phyloP scores from a whole-genome alignment of 2,797 vertebrate genomes.

The Avahi laniger region DNA sequence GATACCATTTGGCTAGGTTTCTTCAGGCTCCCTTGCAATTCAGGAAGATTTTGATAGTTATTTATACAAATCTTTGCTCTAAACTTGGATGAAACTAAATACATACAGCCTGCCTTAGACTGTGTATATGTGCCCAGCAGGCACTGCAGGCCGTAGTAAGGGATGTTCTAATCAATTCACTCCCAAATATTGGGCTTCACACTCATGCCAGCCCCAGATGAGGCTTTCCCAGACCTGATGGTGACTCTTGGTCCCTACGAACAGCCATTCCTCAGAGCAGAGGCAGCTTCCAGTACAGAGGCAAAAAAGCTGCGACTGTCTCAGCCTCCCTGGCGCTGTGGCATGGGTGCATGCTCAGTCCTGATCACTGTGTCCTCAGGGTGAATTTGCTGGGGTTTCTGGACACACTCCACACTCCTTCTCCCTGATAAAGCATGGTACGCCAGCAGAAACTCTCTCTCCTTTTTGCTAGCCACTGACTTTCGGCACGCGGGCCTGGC shows the following conservation, averaged over 20 bases:
- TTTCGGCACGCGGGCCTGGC: neutral
- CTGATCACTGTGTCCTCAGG: neutral
- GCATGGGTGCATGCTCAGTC: neutral
- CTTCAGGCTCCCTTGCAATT: neutral
- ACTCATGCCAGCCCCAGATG: neutral
- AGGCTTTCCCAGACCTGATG: neutral
- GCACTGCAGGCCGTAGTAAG: neutral
- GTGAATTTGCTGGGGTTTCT: neutral
- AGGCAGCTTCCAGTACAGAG: neutral
- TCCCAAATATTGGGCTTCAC: neutral
- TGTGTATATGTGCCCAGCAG: neutral
- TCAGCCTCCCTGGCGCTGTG: neutral
- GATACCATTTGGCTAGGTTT: conserved; percentile 46
- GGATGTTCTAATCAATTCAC: neutral
- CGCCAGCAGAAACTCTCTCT: neutral
- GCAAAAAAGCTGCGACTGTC: neutral
- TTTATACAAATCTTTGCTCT: conserved; percentile 25
- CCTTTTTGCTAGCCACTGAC: neutral
- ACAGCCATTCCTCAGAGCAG: neutral
- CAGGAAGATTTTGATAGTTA: neutral
- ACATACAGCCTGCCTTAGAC: neutral
- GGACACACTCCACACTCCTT: neutral
- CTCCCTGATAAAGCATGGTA: neutral
- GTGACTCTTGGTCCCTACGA: neutral
- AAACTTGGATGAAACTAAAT: conserved; percentile 29